Evolutionary conservation across 2,888 invertebrate genomes (phyloP).

Genomic region (Caenorhabditis afra): DNA sequence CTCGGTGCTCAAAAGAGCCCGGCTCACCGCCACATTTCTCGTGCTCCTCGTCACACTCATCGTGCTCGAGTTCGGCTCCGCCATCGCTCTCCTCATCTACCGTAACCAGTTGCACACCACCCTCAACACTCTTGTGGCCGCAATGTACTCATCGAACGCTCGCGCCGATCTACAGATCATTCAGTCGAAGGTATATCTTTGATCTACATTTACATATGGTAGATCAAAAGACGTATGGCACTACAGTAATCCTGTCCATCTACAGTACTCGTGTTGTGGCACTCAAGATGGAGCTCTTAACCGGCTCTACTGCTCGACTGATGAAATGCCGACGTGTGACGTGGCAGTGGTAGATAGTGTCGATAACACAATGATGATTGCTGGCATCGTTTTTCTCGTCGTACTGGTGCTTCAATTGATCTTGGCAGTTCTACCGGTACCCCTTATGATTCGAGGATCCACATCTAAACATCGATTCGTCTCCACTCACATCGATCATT

Average conservation of each 20-base stretch:
- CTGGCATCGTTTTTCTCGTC: conserved; percentile 31
- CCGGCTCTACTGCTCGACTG: conserved; percentile 6
- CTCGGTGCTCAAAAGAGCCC: conserved; percentile 1
- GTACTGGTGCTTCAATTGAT: conserved; percentile 23
- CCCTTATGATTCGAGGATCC: conserved; percentile 7
- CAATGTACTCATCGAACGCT: conserved; percentile 29
- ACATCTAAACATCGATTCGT: conserved; percentile 8
- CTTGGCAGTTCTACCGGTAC: conserved; percentile 23
- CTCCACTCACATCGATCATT: conserved; percentile 15
- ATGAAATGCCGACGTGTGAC: conserved; percentile 26
- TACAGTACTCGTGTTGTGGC: conserved; percentile 35
- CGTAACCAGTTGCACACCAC: conserved; percentile 16
- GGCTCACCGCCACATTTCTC: conserved; percentile 28
- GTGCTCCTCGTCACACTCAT: conserved; percentile 20
- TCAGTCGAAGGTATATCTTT: too few relatives aligned
- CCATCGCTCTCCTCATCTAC: conserved; percentile 7
- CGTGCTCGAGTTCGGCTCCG: conserved; percentile 30
- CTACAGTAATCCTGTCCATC: too few relatives aligned
- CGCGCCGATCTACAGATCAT: conserved; percentile 22
- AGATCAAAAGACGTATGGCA: too few relatives aligned
- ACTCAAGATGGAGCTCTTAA: conserved; percentile 14
- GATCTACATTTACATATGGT: too few relatives aligned
- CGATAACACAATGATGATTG: conserved; percentile 44
- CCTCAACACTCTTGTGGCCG: conserved; percentile 3
- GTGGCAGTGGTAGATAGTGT: conserved; percentile 31